These are phyloP conservation scores for Geopemphigus sp. DNA, from an alignment of 1,140 invertebrate genomes.

Conservation along the genomic window DNA sequence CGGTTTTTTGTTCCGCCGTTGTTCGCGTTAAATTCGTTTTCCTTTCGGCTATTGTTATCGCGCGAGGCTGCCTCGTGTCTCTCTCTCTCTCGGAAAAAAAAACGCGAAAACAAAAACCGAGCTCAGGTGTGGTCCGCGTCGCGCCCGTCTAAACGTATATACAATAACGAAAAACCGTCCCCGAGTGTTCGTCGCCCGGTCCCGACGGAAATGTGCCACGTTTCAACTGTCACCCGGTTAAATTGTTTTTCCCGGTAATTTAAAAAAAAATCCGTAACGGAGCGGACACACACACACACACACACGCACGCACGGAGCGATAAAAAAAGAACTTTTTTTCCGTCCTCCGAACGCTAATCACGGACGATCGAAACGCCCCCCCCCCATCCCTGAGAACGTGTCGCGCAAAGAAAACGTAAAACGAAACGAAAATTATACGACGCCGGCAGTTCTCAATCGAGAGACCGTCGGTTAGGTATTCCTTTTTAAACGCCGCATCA, in stretches of 20 bases:
- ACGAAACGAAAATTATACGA: no score
- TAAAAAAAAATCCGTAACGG: neutral
- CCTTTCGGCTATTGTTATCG: no score
- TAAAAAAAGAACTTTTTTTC: no score
- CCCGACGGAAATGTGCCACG: conserved; percentile 15
- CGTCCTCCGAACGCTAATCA: conserved; percentile 8
- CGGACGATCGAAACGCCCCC: neutral
- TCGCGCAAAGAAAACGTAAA: no score
- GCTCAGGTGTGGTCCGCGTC: neutral
- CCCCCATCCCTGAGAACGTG: neutral
- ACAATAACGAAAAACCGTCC: neutral
- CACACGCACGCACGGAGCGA: no score
- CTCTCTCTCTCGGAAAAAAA: neutral
- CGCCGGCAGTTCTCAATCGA: no score
- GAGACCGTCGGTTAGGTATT: no score
- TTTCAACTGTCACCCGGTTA: conserved; percentile 16
- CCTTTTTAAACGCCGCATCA: no score
- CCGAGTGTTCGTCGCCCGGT: neutral
- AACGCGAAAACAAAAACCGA: neutral
- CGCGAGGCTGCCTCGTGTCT: neutral
- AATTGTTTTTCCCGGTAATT: conserved; percentile 21
- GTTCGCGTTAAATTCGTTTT: no score
- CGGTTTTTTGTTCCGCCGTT: no score
- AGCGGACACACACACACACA: no score
- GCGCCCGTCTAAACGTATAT: neutral